Evolutionary conservation across 1,140 invertebrate species (phyloP).

Genomic region (Tribolium madens): DNA sequence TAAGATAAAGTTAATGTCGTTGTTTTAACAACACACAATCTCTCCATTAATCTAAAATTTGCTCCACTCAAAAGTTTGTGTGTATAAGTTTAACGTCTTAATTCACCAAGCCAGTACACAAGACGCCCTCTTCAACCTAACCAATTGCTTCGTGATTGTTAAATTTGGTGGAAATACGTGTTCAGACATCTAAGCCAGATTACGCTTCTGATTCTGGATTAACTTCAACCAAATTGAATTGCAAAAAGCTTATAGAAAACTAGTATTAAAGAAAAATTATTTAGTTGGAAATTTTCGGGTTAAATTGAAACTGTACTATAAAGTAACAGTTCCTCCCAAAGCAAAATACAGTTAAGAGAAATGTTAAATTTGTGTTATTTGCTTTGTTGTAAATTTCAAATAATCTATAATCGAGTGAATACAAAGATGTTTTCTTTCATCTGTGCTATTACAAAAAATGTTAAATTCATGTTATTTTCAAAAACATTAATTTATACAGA

Average conservation of each 20-base stretch:
- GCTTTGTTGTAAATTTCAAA: too few species aligned
- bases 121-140: constrained; percentile 14
- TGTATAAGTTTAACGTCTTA: constrained; percentile 32
- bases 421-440: too few species aligned
- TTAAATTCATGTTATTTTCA: too few species aligned
- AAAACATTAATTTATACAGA: too few species aligned
- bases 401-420: too few species aligned
- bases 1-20: background rate
- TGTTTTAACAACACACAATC: background rate
- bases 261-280: background rate
- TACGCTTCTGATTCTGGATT: constrained; percentile 30
- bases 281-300: background rate
- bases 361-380: too few species aligned
- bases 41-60: constrained; percentile 13
- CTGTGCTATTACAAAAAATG: too few species aligned
- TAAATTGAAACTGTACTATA: background rate
- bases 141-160: constrained; percentile 39
- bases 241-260: constrained; percentile 1
- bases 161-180: constrained; percentile 43
- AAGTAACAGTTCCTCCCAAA: too few species aligned
- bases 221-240: background rate
- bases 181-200: constrained; percentile 29
- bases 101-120: background rate
- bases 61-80: constrained; percentile 21
- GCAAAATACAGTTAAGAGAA: too few species aligned